Evolutionary conservation across 2,888 invertebrate genomes (phyloP).

Genomic region (Cosmorhoe ocellata): DNA sequence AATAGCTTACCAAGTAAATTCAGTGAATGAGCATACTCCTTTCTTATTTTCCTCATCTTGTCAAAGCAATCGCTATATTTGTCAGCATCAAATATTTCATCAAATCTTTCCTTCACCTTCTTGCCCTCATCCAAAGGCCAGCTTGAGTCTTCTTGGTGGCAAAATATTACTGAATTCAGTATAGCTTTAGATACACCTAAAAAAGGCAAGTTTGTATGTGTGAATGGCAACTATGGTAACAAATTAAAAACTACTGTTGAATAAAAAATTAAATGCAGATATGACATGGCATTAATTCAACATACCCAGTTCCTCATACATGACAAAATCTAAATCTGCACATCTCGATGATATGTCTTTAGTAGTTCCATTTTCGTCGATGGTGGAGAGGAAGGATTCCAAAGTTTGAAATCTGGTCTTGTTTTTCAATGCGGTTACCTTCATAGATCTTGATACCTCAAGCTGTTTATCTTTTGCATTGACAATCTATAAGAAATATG

Average conservation of each 20-base stretch:
- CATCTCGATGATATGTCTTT: slow-evolving; percentile 86
- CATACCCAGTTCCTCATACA: slow-evolving; percentile 84
- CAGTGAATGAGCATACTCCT: slow-evolving; percentile 78
- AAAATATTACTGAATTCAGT: slow-evolving; percentile 97
- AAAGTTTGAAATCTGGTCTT: slow-evolving; percentile 84
- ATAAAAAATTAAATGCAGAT: no score
- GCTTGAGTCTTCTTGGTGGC: slow-evolving; percentile 98
- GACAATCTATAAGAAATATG: slow-evolving; percentile 70
- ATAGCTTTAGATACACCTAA: slow-evolving; percentile 97
- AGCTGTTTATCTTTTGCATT: slow-evolving; percentile 82
- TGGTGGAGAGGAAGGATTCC: slow-evolving; percentile 84
- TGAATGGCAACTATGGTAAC: no score
- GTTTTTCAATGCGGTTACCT: slow-evolving; percentile 81
- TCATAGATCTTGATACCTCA: slow-evolving; percentile 86
- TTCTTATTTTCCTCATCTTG: slow-evolving; percentile 85
- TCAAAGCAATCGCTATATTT: slow-evolving; percentile 96
- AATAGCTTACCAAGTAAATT: slow-evolving; percentile 76
- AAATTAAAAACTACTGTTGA: no score
- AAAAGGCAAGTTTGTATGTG: slow-evolving; percentile 32
- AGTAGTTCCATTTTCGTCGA: slow-evolving; percentile 67
- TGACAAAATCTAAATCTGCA: slow-evolving; percentile 87
- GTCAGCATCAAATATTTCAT: slow-evolving; percentile 98
- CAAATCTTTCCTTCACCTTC: slow-evolving; percentile 96
- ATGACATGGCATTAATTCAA: slow-evolving; percentile 3
- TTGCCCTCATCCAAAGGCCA: slow-evolving; percentile 98